phyloP scores from a whole-genome alignment of 2,113 vertebrate genomes.

The Butorides virescens region DNA sequence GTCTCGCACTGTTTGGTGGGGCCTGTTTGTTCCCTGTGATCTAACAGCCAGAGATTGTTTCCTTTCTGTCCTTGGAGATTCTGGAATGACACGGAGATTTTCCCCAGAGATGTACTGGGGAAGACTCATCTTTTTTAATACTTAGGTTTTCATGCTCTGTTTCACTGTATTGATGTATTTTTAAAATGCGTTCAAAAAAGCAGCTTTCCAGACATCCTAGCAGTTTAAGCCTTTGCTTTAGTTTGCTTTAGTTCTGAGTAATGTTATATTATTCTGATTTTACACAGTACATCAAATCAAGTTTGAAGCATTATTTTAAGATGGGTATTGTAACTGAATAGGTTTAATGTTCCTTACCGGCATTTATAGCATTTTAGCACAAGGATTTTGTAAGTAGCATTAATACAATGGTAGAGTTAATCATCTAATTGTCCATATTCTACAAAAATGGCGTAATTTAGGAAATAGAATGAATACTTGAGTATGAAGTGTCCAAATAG shows the following conservation, averaged over 20 bases:
- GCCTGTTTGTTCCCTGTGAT: neutral
- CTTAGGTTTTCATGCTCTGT: neutral
- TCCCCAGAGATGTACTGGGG: neutral
- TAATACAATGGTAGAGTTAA: neutral
- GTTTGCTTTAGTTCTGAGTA: neutral
- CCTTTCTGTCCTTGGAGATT: neutral
- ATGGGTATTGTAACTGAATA: neutral
- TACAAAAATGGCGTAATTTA: neutral
- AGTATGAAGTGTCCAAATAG: neutral
- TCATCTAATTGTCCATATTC: neutral
- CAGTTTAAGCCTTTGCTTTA: neutral
- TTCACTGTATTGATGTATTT: neutral
- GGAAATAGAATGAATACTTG: neutral
- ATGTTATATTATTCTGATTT: neutral
- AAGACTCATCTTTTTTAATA: neutral
- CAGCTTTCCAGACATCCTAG: neutral
- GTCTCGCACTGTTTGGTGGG: neutral
- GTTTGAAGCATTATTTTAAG: neutral
- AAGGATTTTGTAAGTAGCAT: neutral
- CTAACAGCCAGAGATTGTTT: neutral
- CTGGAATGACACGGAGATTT: neutral
- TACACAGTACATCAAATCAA: neutral
- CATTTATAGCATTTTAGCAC: neutral
- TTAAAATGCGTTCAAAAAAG: neutral
- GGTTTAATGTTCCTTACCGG: neutral